Base-by-base conservation (phyloP, 1,140 invertebrate genomes). In the Sitobion miscanthi region DNA sequence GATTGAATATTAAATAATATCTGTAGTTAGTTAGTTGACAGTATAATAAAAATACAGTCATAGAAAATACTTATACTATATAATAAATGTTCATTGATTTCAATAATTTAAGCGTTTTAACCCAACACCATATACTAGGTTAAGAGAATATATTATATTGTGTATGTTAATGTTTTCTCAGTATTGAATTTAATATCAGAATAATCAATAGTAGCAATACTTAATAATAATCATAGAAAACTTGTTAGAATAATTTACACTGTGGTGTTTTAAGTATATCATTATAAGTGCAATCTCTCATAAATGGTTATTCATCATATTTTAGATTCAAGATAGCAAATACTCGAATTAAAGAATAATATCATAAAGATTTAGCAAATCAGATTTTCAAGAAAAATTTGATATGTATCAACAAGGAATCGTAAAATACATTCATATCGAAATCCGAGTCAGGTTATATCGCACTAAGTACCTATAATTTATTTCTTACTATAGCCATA, bases 151-250 rank as follows among this genome's bases (percentile, higher is more conserved):
- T 69, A 17, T 77, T n/a, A 77, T n/a, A 17, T 23, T 9, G 5
- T n/a, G n/a, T 17, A n/a, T n/a, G 30, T 77, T 54, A 5, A 54
- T 54, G 21, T 42, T 42, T 90, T 45, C 89, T 90, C 89, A 90
- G 89, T 42, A 62, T n/a, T 38, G 5, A 30, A 30, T 57, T 62
- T 69, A 17, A 30, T 25, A 90, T 90, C 89, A 90, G 25, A 38
- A 90, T 42, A 62, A 62, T 90, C 54, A 90, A 90, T 90, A 90
- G 89, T 90, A 90, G 89, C 54, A 90, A 90, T 90, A 90, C 89
- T 77, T 62, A 14, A 54, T 42, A 30, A 69, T 30, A 69, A 90
- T 90, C 89, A 90, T 45, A 17, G 89, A 88, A 88, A 52, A 8
- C 42, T 42, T 42, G 2, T 42, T 42, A 42, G 49, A 17, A 52